Conservation (phyloP, 2,797 vertebrate genomes). For the Botia kubotai region DNA sequence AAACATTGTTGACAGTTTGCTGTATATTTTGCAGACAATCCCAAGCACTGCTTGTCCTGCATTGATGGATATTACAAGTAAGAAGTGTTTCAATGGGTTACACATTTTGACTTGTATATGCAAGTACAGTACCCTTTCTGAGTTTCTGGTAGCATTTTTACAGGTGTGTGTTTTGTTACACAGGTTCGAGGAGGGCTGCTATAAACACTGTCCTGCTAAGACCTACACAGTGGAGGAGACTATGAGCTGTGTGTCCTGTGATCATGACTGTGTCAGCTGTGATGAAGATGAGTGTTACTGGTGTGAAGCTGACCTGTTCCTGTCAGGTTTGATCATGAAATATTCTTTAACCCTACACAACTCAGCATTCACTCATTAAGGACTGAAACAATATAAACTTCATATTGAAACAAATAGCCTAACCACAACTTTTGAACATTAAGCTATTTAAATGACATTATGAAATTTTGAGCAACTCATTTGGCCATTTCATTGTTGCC, state of each 20-base stretch:
- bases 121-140: background rate
- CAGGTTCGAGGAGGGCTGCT: slow-evolving; percentile 88
- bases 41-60: slow-evolving; percentile 86
- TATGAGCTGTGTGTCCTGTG: slow-evolving; percentile 81
- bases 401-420: background rate
- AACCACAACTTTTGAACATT: background rate
- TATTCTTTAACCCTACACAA: background rate
- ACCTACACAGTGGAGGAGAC: slow-evolving; percentile 80
- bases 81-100: slow-evolving; percentile 64
- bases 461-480: background rate
- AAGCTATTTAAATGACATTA: background rate
- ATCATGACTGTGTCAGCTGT: slow-evolving; percentile 83
- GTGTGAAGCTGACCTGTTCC: slow-evolving; percentile 88
- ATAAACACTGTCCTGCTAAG: slow-evolving; percentile 86
- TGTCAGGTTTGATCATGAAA: slow-evolving; percentile 76
- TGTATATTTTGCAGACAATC: slow-evolving; percentile 82
- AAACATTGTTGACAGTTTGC: slow-evolving; percentile 46
- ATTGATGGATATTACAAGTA: slow-evolving; percentile 88
- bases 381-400: background rate
- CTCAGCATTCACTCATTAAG: background rate
- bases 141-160: no score
- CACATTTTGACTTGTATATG: background rate
- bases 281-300: slow-evolving; percentile 83
- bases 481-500: no score
- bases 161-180: slow-evolving; percentile 4